Evolutionary conservation across 2,888 invertebrate species (phyloP), one percentile per base, ranked within the genome.

Genomic region (Ophion costatus): DNA sequence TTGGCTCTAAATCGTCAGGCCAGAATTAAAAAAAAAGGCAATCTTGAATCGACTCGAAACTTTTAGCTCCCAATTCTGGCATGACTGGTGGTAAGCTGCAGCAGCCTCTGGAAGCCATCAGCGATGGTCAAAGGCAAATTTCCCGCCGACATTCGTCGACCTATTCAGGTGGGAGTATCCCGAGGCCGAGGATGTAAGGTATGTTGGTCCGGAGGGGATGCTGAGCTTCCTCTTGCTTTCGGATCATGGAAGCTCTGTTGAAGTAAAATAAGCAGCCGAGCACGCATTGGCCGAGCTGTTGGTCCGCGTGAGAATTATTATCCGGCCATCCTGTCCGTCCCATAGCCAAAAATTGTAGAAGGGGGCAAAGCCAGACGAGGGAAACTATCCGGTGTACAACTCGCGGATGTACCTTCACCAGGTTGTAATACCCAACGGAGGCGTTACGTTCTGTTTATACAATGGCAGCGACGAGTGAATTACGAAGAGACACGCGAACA

Each of bases 351-450:
- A 66, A 66, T 57, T 29, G 45, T 42, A 75, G 38, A 61, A 20
- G 22, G 57, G 24, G 66, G 70, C 63, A 11, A 66, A 38, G 42
- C 61, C 69, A 22, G 22, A 29, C 45, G 63, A 64, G 77, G 64
- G 74, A 56, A 81, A 81, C 77, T 42, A 81, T 81, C 69, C 69
- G 33, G 45, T 61, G 71, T 38, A 69, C 73, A 17, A 77, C n/a
- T 67, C 69, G 82, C 45, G 75, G 67, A 77, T 75, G 74, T 78
- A 78, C 42, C 29, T 56, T 69, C 69, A 71, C 59, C 45, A n/a
- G 59, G 61, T 82, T 76, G 84, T 80, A 82, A 85, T 85, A 73
- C 82, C 82, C 84, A 51, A 67, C 75, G 82, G 84, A 82, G 82
- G 79, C 82, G 82, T 85, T 85, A 71, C 82, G 61, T 71, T 51